Base-by-base conservation (phyloP, 2,888 invertebrate genomes). In the Scaptomyza tumidula region DNA sequence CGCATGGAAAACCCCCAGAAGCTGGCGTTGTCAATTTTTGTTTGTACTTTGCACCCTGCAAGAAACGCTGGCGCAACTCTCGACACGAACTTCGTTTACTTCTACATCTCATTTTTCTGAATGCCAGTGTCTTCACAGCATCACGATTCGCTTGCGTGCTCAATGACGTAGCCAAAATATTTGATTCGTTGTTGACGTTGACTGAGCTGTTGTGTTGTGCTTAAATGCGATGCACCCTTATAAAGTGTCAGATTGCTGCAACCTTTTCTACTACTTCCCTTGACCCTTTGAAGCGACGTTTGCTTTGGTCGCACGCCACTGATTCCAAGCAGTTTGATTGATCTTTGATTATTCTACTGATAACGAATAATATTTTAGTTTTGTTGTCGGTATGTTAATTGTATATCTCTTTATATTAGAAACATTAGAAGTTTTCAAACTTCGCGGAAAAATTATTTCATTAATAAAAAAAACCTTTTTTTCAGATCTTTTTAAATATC, bases 1-100 rank as follows among this genome's bases (percentile, higher is more conserved):
- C 63, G 74, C 66, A 83, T 82, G 82, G 86, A 86, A 83, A 86
- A 86, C 82, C 86, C 82, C 86, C 86, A 86, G 70, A 78, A 63
- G 66, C 60, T 66, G 64, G 65, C 80, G 54, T 65, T 72, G 62
- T 62, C 64, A 64, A 64, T 65, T 61, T 71, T 60, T 43, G 46
- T n/a, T 46, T 80, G 82, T 71, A 83, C 86, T 83, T 80, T 83
- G 84, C 71, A 73, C 82, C 61, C 69, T 35, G 58, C 48, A 41
- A 62, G 58, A 46, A 41, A 62, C 66, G 48, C 50, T 46, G 24
- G 43, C 58, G 35, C 66, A 69, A 64, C 69, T 69, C 60, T 45
- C 69, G 45, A 41, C 63, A 58, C 77, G 56, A 41, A 48, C 69
- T 62, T 52, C 54, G 41, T 37, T 35, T 31, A 44, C 46, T 65